Conservation (phyloP, 2,113 vertebrate genomes). For the Ammodytes marinus region DNA sequence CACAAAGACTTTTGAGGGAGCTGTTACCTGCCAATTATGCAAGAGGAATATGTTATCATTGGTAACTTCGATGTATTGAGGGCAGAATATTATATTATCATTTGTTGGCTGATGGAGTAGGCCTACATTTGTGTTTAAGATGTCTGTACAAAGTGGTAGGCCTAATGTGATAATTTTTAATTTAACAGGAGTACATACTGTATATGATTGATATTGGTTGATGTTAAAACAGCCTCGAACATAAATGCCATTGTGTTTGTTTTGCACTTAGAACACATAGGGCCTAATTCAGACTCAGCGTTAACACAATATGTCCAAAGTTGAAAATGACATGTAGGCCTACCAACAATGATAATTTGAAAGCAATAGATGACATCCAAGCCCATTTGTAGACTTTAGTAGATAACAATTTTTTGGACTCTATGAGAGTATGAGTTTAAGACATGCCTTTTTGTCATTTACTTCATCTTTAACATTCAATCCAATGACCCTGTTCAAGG, state of each 20-base stretch:
- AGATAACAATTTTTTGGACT: constrained; percentile 25
- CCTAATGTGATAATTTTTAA: constrained; percentile 12
- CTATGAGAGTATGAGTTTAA: background rate
- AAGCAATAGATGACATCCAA: background rate
- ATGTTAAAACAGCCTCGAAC: constrained; percentile 20
- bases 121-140: background rate
- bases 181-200: constrained; percentile 19
- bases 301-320: constrained; percentile 29
- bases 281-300: background rate
- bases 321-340: background rate
- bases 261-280: background rate
- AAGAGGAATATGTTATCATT: constrained; percentile 9
- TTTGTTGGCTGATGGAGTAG: background rate
- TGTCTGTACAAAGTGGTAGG: background rate
- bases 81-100: background rate
- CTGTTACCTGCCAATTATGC: background rate
- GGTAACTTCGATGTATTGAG: background rate
- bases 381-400: background rate
- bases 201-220: background rate
- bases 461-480: constrained; percentile 23
- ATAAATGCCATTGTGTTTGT: constrained; percentile 35
- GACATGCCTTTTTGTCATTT: background rate
- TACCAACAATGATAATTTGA: background rate
- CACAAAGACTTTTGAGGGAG: constrained; percentile 19
- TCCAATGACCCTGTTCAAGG: constrained; percentile 42